A percentile compares a stretch with the other conserved stretches of the same genome.
Evolutionary conservation across 2,113 vertebrate genomes (phyloP).

Genomic region (Toxotes chatareus): DNA sequence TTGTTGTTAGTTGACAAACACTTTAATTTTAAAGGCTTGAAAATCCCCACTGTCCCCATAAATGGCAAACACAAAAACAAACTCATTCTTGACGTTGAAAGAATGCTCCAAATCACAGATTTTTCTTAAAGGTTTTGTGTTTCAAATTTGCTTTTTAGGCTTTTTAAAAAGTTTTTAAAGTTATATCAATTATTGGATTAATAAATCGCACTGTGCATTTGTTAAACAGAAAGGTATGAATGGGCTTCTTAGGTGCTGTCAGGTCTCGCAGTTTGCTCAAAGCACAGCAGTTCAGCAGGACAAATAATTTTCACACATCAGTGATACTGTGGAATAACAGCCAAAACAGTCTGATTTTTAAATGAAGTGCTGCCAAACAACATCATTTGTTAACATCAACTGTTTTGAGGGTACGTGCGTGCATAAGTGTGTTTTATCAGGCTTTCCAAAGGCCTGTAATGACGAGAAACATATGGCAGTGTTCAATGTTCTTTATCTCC

Average conservation of each 20-base stretch:
- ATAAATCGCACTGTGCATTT: no score
- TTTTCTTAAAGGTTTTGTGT: background rate
- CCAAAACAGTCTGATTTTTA: conserved; percentile 35
- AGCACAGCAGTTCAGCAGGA: background rate
- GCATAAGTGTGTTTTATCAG: conserved; percentile 34
- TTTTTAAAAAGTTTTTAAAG: background rate
- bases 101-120: background rate
- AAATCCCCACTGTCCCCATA: background rate
- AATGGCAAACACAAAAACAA: background rate
- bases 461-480: conserved; percentile 47
- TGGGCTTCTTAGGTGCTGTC: background rate
- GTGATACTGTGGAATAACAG: conserved; percentile 3
- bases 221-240: background rate
- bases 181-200: background rate
- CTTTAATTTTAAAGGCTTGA: conserved; percentile 12
- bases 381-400: conserved; percentile 37
- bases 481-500: conserved; percentile 11
- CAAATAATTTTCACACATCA: background rate
- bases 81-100: background rate
- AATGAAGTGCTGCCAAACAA: conserved; percentile 32
- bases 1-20: conserved; percentile 32
- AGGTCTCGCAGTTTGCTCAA: conserved; percentile 5
- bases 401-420: background rate
- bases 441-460: conserved; percentile 43
- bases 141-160: background rate